phyloP scores from a whole-genome alignment of 2,113 vertebrate species.

The Takifugu bimaculatus region DNA sequence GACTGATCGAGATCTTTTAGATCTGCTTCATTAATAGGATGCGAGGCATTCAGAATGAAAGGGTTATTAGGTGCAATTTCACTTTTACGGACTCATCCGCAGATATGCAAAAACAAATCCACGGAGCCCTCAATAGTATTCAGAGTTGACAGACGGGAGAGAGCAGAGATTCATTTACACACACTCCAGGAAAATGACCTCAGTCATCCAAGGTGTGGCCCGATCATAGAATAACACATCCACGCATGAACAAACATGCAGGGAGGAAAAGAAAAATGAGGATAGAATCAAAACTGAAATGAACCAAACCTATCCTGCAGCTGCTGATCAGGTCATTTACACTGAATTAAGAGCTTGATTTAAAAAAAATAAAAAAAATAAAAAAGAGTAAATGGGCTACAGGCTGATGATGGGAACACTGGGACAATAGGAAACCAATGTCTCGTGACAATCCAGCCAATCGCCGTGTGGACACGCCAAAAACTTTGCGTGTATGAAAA shows the following conservation, averaged over 20 bases:
- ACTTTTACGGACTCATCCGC: not conserved
- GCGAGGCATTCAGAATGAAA: too few relatives aligned
- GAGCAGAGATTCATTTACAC: conserved; percentile 39
- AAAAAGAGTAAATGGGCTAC: conserved; percentile 29
- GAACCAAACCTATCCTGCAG: too few relatives aligned
- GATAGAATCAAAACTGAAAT: too few relatives aligned
- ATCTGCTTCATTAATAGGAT: too few relatives aligned
- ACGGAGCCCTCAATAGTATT: not conserved
- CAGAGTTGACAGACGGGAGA: conserved; percentile 7
- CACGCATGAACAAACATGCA: conserved; percentile 19
- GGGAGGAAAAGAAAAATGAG: conserved; percentile 11
- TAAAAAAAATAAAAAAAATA: not conserved
- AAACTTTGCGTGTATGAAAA: conserved; percentile 60
- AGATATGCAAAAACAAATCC: conserved; percentile 4
- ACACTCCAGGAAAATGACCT: conserved; percentile 61
- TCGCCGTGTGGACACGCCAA: conserved; percentile 14
- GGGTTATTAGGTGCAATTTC: too few relatives aligned
- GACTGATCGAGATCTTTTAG: too few relatives aligned
- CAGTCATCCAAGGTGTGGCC: conserved; percentile 61
- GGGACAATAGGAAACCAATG: conserved; percentile 8
- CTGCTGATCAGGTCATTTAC: conserved; percentile 23
- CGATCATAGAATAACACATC: conserved; percentile 36
- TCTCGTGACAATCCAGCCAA: not conserved
- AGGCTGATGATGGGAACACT: conserved; percentile 9
- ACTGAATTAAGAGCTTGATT: conserved; percentile 23